Conservation (phyloP, 2,888 invertebrate species). For the Erpobdella octoculata region DNA sequence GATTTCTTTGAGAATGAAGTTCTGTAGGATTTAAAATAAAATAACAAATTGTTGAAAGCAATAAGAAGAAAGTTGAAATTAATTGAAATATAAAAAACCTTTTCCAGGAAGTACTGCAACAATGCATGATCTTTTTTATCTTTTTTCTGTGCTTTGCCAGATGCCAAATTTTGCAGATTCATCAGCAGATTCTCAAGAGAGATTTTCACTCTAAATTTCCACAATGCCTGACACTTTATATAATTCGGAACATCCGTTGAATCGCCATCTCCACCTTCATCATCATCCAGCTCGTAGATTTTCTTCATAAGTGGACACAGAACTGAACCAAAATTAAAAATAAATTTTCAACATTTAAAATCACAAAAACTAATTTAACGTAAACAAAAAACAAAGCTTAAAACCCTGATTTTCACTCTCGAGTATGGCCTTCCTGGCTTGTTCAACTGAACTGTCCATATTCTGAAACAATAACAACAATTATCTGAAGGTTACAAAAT, state of each 20-base stretch:
- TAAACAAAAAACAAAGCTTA: conserved; percentile 17
- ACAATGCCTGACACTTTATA: neutral
- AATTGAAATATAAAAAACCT: conserved; percentile 27
- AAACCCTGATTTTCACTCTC: conserved; percentile 39
- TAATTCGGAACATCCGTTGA: too few relatives aligned
- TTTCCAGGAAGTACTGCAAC: conserved; percentile 33
- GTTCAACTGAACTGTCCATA: conserved; percentile 31
- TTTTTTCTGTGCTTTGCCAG: neutral
- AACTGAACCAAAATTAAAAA: too few relatives aligned
- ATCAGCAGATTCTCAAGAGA: conserved; percentile 39
- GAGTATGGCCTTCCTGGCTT: conserved; percentile 33
- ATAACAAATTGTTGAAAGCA: neutral
- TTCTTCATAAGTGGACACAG: neutral
- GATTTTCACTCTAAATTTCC: conserved; percentile 39
- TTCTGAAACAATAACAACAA: conserved; percentile 34
- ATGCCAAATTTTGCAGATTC: conserved; percentile 34
- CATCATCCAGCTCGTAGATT: neutral
- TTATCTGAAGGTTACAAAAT: too few relatives aligned
- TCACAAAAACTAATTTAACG: too few relatives aligned
- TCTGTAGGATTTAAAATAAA: conserved; percentile 34
- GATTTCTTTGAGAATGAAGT: conserved; percentile 40
- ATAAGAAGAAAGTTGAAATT: neutral
- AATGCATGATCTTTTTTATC: conserved; percentile 15
- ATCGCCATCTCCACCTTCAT: neutral
- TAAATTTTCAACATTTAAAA: too few relatives aligned